Base-by-base conservation (phyloP, 2,113 vertebrate species). In the Gnathonemus longibarbis region DNA sequence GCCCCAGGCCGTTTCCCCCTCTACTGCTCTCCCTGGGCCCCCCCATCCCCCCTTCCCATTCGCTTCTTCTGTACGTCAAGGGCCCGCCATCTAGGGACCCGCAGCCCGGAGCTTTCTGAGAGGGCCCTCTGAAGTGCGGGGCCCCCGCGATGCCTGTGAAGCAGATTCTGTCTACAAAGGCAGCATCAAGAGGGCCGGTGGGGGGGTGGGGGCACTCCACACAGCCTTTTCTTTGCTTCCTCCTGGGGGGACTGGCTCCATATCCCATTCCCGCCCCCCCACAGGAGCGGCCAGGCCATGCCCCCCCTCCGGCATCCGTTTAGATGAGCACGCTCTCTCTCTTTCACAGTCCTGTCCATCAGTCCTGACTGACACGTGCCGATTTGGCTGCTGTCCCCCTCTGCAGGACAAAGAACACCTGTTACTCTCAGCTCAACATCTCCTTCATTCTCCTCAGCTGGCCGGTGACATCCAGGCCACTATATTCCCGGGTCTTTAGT, bases 81-180 rank as follows among this genome's bases (percentile, higher is more conserved):
- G 24, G 35, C 35, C 66, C 31, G 56, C 53, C 58, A 31, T 27
- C 42, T 11, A 88, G 88, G 49, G 88, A 88, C 17, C 24, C 19
- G 9, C 45, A 88, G 90, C 90, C 77, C 27, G 50, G 42, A 89
- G 90, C 87, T 87, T 84, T 89, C 42, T 45, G 42, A 24, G 19
- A 27, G 53, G 88, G 45, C 21, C 24, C 80, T 88, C 90, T 84
- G 86, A 90, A 48, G 90, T 84, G 6, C 49, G 5, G 49, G 74
- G 53, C 56, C 56, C 46, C 88, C 84, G 39, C 24, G 0, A 19
- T 80, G 88, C 49, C 77, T 88, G 53, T 90, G 90, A 90, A 88
- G 83, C 83, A 8, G 80, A 88, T 90, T 58, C 90, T 35, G 11
- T 66, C 74, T 88, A 35, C 87, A 31, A 88, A 88, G 80, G 52